Conservation (phyloP, 2,113 vertebrate genomes). For the Cricetomys ansorgei region DNA sequence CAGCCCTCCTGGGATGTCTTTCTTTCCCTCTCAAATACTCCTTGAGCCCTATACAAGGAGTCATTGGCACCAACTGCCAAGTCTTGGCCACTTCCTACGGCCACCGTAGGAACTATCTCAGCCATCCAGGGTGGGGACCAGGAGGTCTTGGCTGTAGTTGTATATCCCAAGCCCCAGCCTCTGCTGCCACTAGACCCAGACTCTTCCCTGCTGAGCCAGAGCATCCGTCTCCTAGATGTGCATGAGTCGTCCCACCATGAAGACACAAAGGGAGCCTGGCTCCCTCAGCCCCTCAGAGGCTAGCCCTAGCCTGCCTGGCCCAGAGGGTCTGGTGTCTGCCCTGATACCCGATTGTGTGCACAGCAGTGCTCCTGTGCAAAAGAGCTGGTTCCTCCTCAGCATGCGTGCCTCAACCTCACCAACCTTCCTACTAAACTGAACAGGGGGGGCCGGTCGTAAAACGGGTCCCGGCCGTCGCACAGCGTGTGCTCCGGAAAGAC, state of each 20-base stretch:
- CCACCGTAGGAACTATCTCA: not conserved
- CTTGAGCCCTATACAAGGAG: rapidly evolving
- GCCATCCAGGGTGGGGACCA: not conserved
- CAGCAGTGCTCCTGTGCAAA: slow-evolving; percentile 90
- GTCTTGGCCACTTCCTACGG: not conserved
- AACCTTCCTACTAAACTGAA: slow-evolving; percentile 99
- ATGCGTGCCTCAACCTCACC: slow-evolving; percentile 98
- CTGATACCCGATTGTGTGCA: slow-evolving; percentile 66
- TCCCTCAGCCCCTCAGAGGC: not conserved
- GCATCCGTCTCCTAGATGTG: rapidly evolving
- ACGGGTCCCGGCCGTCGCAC: slow-evolving; percentile 97
- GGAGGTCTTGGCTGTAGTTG: not conserved
- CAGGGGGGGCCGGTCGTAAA: slow-evolving; percentile 99
- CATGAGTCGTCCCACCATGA: not conserved
- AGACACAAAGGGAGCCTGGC: not conserved
- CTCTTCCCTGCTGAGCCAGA: slow-evolving; percentile 12
- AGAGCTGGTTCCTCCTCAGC: slow-evolving; percentile 99
- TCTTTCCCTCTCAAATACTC: not conserved
- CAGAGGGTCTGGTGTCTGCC: not conserved
- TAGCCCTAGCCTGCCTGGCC: slow-evolving; percentile 54
- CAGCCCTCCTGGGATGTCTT: rapidly evolving
- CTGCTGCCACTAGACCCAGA: rapidly evolving
- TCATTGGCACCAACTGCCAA: not conserved
- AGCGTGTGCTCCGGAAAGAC: slow-evolving; percentile 96
- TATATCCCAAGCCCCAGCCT: not conserved